Conservation (phyloP, 2,797 vertebrate genomes). For the Rhinogobio ventralis region DNA sequence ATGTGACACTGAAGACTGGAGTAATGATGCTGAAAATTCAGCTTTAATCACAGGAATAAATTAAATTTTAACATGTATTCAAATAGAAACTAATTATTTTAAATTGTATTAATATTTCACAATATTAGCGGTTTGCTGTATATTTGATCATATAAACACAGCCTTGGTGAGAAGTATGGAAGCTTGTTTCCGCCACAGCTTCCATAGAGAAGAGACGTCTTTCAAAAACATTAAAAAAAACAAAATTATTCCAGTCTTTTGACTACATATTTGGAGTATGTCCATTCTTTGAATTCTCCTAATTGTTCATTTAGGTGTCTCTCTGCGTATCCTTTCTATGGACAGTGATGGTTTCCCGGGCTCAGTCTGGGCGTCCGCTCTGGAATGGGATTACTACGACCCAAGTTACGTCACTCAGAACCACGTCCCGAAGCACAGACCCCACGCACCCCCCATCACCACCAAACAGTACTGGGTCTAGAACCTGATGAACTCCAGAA, state of each 20-base stretch:
- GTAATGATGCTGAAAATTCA: neutral
- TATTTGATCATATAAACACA: too few species aligned
- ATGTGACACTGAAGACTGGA: neutral
- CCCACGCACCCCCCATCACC: slow-evolving; percentile 74
- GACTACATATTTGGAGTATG: neutral
- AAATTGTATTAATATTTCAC: too few species aligned
- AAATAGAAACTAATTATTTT: too few species aligned
- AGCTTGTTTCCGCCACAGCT: too few species aligned
- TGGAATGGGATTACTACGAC: slow-evolving; percentile 85
- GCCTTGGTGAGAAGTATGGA: too few species aligned
- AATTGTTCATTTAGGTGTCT: slow-evolving; percentile 75
- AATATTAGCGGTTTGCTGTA: too few species aligned
- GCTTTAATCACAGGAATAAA: neutral
- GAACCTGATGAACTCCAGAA: slow-evolving; percentile 35
- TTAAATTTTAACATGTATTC: too few species aligned
- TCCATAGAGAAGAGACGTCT: neutral
- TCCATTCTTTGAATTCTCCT: neutral
- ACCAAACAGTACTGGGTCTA: slow-evolving; percentile 86
- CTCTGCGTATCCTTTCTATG: slow-evolving; percentile 82
- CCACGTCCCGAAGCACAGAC: slow-evolving; percentile 73
- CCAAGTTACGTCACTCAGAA: slow-evolving; percentile 84
- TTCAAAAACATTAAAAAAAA: neutral
- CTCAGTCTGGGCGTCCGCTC: slow-evolving; percentile 63
- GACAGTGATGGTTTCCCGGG: slow-evolving; percentile 81
- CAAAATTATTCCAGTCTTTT: neutral